Base-by-base conservation (phyloP, 2,113 vertebrate genomes). In the Vireo altiloquus region DNA sequence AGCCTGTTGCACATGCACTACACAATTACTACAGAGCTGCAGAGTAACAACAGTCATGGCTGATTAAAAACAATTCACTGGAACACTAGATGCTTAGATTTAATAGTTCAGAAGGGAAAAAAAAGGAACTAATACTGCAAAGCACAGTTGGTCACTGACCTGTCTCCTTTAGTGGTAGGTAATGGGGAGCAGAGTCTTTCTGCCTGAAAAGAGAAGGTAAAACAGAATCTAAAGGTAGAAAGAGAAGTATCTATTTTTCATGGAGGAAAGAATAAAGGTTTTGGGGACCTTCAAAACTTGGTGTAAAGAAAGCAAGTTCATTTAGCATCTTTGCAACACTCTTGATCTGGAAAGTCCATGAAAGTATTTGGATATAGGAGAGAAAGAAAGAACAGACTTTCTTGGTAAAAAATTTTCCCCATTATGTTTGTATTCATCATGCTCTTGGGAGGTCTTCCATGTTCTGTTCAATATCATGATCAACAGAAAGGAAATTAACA, bases 141-240 rank as follows among this genome's bases (percentile, higher is more conserved):
- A 70, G 23, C 15, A 46, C 10, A 49, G 24, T 1, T 63, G 27
- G 9, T 57, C 59, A 54, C 40, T 82, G 22, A 59, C 22, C 5
- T 76, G 11, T 49, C 21, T 88, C 11, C 10, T 89, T 56, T 33
- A 19, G n/a, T 30, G 21, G 27, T 7, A 6, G 28, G 2, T 7
- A 1, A 7, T 7, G 1, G 6, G 10, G 16, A 9, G 2, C 13
- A 71, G 24, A 91, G 3, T 35, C 7, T 15, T 74, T 72, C 9
- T 27, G 25, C 3, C 39, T 66, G 20, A 59, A 69, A 85, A 77
- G 9, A 64, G 23, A 74, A 44, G 12, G 28, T 28, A 33, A 78
- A 87, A 42, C 4, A 42, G 21, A 90, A 4, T 40, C 24, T 33
- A 42, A 69, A 65, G 7, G 7, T 3, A 61, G 66, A 85, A 82